Evolutionary conservation across 2,113 vertebrate genomes (phyloP).

Genomic region (Cichladusa arquata): DNA sequence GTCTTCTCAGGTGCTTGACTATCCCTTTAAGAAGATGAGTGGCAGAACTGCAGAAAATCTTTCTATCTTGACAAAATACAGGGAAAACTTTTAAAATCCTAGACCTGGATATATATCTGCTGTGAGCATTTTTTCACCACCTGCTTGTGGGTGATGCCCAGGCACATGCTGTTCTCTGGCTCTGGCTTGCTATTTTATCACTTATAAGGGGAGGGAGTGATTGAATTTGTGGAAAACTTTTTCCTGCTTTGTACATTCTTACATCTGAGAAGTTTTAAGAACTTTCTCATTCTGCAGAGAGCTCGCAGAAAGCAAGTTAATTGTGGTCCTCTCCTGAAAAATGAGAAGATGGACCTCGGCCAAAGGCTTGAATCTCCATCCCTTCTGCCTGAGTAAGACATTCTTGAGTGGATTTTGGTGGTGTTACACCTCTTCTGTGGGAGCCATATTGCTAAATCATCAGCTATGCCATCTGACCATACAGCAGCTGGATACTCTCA

Average conservation of each 20-base stretch:
- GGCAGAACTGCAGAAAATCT: background rate
- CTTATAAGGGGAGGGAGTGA: background rate
- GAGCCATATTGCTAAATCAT: background rate
- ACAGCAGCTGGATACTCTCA: background rate
- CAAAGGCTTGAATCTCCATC: background rate
- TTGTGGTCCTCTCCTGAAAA: background rate
- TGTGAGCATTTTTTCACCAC: background rate
- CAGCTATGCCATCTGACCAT: background rate
- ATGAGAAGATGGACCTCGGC: background rate
- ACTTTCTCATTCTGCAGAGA: background rate
- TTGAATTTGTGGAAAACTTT: background rate
- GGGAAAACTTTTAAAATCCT: background rate
- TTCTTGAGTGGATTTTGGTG: background rate
- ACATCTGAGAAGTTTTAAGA: background rate
- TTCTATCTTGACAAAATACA: background rate
- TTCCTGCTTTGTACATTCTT: background rate
- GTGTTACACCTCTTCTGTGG: background rate
- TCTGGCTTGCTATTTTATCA: background rate
- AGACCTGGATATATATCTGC: background rate
- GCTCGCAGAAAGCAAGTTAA: background rate
- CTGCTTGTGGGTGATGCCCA: fast-evolving
- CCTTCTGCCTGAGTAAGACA: background rate
- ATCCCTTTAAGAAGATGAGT: background rate
- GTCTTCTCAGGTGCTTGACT: background rate
- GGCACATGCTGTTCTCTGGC: fast-evolving